These are phyloP conservation scores for Nysson spinosus DNA, from an alignment of 2,888 invertebrate genomes.

Conservation along the genomic window DNA sequence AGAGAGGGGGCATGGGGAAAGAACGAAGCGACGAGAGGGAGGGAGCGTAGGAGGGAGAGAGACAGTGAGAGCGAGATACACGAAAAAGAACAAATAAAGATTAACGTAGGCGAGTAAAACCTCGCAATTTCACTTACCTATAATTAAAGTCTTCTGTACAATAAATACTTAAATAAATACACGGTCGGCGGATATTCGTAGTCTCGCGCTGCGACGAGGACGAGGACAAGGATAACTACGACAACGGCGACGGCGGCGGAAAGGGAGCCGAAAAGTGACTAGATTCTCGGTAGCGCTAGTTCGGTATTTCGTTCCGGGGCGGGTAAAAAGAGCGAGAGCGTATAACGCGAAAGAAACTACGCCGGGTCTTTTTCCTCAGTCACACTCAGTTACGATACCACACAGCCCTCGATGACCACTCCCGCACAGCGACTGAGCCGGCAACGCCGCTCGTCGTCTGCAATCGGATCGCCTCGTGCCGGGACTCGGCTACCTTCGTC, in stretches of 20 bases:
- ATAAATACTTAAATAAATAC: constrained; percentile 73
- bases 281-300: constrained; percentile 35
- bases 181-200: constrained; percentile 49
- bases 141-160: constrained; percentile 72
- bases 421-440: constrained; percentile 77
- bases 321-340: constrained; percentile 42
- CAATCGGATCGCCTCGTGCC: constrained; percentile 69
- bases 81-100: constrained; percentile 17
- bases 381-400: constrained; percentile 71
- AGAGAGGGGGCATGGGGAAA: not conserved
- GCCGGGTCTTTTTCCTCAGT: constrained; percentile 67
- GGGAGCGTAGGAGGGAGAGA: not conserved
- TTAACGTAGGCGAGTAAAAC: constrained; percentile 2
- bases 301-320: constrained; percentile 23
- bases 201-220: too few species aligned
- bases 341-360: constrained; percentile 60
- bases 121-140: constrained; percentile 62
- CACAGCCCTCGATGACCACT: constrained; percentile 76
- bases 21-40: not conserved
- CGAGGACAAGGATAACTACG: constrained; percentile 36
- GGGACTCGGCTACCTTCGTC: constrained; percentile 61
- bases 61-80: not conserved
- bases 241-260: constrained; percentile 22
- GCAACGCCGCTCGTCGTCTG: constrained; percentile 70
- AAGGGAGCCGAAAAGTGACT: constrained; percentile 44